Percentiles rank a stretch among this genome's conserved stretches.
These are phyloP conservation scores for Alfaro cultratus DNA, from an alignment of 2,797 vertebrate species.

Conservation along the genomic window DNA sequence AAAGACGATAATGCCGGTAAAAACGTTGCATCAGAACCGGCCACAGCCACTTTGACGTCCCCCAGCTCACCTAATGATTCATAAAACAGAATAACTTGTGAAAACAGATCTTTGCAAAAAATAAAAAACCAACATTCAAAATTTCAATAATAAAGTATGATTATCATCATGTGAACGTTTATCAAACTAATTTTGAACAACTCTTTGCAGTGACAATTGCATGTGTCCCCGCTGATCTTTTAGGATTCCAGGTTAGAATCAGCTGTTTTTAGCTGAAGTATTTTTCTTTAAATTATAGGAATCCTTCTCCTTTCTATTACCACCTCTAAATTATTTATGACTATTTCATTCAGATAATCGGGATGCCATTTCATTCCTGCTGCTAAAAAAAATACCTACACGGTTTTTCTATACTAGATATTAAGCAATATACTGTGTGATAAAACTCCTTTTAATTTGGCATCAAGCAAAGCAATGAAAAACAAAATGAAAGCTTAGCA, in stretches of 20 bases:
- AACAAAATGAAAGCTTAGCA: slow-evolving; percentile 21
- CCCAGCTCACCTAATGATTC: neutral
- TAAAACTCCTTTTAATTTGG: slow-evolving; percentile 41
- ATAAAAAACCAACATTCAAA: neutral
- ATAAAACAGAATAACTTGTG: neutral
- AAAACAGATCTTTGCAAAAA: neutral
- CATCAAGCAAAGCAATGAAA: slow-evolving; percentile 30
- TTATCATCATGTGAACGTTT: neutral
- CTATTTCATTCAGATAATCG: slow-evolving; percentile 42
- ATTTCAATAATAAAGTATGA: neutral
- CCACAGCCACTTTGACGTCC: too few relatives aligned
- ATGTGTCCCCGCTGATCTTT: neutral
- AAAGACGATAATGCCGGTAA: neutral
- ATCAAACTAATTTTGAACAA: neutral
- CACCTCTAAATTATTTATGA: slow-evolving; percentile 48
- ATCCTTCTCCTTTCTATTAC: slow-evolving; percentile 42
- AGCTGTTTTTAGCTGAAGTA: slow-evolving; percentile 5
- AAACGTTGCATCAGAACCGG: neutral
- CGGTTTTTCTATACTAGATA: slow-evolving; percentile 45
- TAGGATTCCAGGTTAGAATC: neutral
- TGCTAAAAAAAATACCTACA: slow-evolving; percentile 17
- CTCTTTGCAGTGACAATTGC: neutral
- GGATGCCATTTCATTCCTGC: slow-evolving; percentile 44
- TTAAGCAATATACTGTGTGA: slow-evolving; percentile 21
- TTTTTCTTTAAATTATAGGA: slow-evolving; percentile 8